A percentile compares a stretch with the other conserved stretches of the same genome.
These are phyloP conservation scores for Pyrocoelia pectoralis DNA, from an alignment of 2,888 invertebrate species.

Conservation along the genomic window DNA sequence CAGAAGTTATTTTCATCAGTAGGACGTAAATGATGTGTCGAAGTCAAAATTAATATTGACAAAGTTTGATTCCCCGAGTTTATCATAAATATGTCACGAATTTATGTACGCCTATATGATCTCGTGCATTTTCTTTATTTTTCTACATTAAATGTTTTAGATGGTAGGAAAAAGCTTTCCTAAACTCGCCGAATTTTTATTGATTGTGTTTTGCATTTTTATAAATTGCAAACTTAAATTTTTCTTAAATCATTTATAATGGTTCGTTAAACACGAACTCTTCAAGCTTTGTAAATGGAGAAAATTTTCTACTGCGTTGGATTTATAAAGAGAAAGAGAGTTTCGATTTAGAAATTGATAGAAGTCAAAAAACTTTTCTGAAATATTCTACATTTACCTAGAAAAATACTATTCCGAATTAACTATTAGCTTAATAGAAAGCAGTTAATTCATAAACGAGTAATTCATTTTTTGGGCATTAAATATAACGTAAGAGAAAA, in stretches of 20 bases:
- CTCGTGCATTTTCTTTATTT: not conserved
- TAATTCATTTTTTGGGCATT: too few species aligned
- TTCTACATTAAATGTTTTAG: not conserved
- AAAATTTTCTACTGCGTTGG: conserved; percentile 16
- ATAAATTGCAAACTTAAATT: conserved; percentile 19
- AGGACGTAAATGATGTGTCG: conserved; percentile 6
- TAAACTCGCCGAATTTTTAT: not conserved
- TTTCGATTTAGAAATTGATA: not conserved
- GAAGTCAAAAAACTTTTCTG: not conserved
- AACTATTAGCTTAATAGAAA: too few species aligned
- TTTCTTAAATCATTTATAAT: conserved; percentile 22
- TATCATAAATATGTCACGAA: not conserved
- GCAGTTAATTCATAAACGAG: too few species aligned
- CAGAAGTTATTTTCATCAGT: conserved; percentile 5
- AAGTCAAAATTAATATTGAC: not conserved
- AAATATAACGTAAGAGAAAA: too few species aligned
- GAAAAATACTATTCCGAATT: not conserved
- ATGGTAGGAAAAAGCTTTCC: not conserved
- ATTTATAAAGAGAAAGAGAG: conserved; percentile 6
- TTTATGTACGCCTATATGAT: not conserved
- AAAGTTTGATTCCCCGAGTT: conserved; percentile 3
- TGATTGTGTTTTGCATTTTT: conserved; percentile 14
- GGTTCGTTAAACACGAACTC: conserved; percentile 23
- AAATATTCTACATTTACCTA: not conserved
- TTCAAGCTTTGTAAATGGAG: conserved; percentile 16